phyloP scores from a whole-genome alignment of 2,888 invertebrate species.

The Flexamia atlantica region DNA sequence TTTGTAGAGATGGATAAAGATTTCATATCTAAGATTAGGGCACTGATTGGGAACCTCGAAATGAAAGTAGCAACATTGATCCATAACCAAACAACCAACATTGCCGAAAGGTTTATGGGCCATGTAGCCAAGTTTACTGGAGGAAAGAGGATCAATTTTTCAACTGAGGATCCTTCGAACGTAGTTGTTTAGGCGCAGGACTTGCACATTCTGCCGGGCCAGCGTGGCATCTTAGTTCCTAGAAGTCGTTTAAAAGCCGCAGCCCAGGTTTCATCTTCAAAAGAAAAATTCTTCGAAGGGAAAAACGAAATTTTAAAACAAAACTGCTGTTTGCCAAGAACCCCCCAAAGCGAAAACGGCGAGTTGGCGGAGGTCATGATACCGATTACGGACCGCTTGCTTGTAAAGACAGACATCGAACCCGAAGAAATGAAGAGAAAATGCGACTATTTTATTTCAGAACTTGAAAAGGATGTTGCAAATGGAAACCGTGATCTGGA shows the following conservation, averaged over 20 bases:
- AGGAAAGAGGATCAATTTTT: slow-evolving; percentile 65
- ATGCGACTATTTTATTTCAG: neutral
- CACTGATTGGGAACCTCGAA: slow-evolving; percentile 15
- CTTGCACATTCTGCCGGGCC: slow-evolving; percentile 71
- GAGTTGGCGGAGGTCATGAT: neutral
- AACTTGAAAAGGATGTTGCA: slow-evolving; percentile 12
- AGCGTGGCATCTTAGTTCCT: slow-evolving; percentile 27
- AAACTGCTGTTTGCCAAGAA: neutral
- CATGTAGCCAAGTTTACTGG: slow-evolving; percentile 71
- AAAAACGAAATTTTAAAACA: neutral
- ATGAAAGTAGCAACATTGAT: slow-evolving; percentile 66
- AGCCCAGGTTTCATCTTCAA: slow-evolving; percentile 48
- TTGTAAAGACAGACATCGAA: slow-evolving; percentile 5
- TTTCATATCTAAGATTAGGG: neutral
- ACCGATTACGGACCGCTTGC: slow-evolving; percentile 28
- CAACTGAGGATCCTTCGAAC: slow-evolving; percentile 70
- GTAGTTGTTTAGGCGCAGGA: slow-evolving; percentile 71
- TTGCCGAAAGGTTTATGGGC: slow-evolving; percentile 71
- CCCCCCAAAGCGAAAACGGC: neutral
- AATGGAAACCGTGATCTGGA: neutral
- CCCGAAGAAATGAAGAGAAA: slow-evolving; percentile 19
- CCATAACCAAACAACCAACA: slow-evolving; percentile 70
- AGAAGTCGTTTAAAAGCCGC: neutral
- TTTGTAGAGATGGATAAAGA: neutral
- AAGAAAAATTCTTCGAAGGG: neutral